Percentiles rank a stretch among this genome's conserved stretches.
phyloP scores from a whole-genome alignment of 2,113 vertebrate genomes.

The Pelmatolapia mariae region DNA sequence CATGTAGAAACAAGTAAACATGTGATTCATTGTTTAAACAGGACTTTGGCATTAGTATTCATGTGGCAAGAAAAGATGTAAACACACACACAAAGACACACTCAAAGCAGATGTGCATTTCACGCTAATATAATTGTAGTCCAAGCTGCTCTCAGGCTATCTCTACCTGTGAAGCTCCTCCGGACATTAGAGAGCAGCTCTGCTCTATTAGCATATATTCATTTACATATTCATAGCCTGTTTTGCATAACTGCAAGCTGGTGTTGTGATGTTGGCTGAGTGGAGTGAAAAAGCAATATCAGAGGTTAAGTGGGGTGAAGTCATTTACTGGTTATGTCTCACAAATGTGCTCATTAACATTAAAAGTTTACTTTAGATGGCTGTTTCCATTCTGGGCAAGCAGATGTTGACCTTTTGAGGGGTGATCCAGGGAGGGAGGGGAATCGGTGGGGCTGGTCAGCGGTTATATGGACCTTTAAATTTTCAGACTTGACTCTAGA shows the following conservation, averaged over 20 bases:
- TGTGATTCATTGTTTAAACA: neutral
- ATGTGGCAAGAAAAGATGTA: neutral
- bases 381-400: neutral
- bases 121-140: neutral
- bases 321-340: neutral
- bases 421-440: neutral
- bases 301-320: conserved; percentile 27
- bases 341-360: neutral
- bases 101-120: neutral
- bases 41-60: neutral
- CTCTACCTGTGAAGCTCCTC: conserved; percentile 6
- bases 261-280: neutral
- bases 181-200: neutral
- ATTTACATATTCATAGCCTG: conserved; percentile 47
- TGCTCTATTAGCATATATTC: conserved; percentile 1
- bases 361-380: neutral
- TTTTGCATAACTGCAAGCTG: conserved; percentile 27
- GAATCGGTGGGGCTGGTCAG: neutral
- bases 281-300: neutral
- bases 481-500: neutral
- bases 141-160: neutral
- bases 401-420: neutral
- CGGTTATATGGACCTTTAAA: neutral
- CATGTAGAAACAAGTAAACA: neutral
- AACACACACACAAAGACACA: neutral